phyloP scores from a whole-genome alignment of 2,888 invertebrate species.

The Leucophenga maculata region DNA sequence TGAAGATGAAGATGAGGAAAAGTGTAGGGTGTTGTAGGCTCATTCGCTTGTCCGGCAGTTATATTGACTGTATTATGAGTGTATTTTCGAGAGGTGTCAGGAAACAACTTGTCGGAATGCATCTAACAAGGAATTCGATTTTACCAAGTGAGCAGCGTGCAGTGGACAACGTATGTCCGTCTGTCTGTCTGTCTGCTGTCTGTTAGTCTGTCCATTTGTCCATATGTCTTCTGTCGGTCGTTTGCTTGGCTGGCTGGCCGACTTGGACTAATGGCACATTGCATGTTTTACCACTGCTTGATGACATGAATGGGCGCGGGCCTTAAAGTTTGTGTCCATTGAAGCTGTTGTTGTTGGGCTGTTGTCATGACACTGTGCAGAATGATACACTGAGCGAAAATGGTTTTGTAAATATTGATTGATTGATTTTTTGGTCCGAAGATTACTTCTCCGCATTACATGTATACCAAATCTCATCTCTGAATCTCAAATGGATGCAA shows the following conservation, averaged over 20 bases:
- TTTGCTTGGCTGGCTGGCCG: slow-evolving; percentile 8
- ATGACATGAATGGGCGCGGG: slow-evolving; percentile 71
- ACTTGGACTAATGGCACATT: slow-evolving; percentile 68
- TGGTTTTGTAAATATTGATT: too few relatives aligned
- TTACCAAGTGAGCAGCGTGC: slow-evolving; percentile 54
- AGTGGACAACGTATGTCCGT: slow-evolving; percentile 27
- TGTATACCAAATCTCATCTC: too few relatives aligned
- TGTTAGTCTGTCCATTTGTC: slow-evolving; percentile 39
- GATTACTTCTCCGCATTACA: too few relatives aligned
- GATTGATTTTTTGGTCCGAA: too few relatives aligned
- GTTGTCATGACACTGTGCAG: slow-evolving; percentile 19
- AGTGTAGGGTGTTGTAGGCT: not conserved
- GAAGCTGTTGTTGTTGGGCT: slow-evolving; percentile 8
- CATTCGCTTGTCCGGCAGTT: slow-evolving; percentile 2
- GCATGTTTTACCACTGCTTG: slow-evolving; percentile 71
- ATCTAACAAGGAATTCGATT: slow-evolving; percentile 74
- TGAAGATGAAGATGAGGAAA: not conserved
- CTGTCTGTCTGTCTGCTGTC: slow-evolving; percentile 24
- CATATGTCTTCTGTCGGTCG: not conserved
- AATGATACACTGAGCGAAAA: slow-evolving; percentile 6
- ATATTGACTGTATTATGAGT: slow-evolving; percentile 51
- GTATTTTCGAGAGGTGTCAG: slow-evolving; percentile 72
- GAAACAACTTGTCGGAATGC: slow-evolving; percentile 73
- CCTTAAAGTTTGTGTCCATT: slow-evolving; percentile 35
- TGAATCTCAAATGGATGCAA: too few relatives aligned